Conservation (phyloP, 2,888 invertebrate species). For the Frankliniella intonsa region DNA sequence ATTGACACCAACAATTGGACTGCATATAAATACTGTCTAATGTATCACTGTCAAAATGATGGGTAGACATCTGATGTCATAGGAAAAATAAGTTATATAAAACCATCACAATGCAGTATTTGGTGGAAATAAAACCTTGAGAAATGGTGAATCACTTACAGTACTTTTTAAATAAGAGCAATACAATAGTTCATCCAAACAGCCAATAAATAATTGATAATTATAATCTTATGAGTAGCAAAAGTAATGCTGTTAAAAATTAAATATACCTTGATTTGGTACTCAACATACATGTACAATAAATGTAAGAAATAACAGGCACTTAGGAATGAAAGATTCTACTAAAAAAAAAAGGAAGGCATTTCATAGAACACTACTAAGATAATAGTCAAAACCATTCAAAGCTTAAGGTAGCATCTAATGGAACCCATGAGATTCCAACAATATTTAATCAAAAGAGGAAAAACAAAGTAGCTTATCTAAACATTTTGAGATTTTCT, state of each 20-base stretch:
- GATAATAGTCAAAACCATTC: not conserved
- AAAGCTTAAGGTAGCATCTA: not conserved
- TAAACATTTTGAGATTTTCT: not conserved
- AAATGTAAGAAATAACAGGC: not conserved
- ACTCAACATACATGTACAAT: not conserved
- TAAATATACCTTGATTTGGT: no score
- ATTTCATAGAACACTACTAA: not conserved
- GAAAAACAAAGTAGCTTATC: not conserved
- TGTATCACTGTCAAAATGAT: not conserved
- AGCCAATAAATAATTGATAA: not conserved
- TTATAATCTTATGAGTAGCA: not conserved
- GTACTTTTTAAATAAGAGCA: not conserved
- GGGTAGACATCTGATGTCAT: not conserved
- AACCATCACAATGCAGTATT: slow-evolving; percentile 19
- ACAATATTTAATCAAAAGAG: not conserved
- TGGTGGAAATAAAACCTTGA: not conserved
- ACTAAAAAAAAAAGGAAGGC: not conserved
- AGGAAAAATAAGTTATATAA: not conserved
- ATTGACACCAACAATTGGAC: not conserved
- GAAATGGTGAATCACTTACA: not conserved
- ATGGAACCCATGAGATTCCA: not conserved
- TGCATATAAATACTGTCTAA: not conserved
- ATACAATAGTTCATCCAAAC: not conserved
- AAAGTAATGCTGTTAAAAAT: not conserved
- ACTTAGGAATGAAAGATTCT: slow-evolving; percentile 11